Percentiles rank a stretch among this genome's conserved stretches.
Evolutionary conservation across 2,888 invertebrate species (phyloP).

Genomic region (Brachylomia viminalis): DNA sequence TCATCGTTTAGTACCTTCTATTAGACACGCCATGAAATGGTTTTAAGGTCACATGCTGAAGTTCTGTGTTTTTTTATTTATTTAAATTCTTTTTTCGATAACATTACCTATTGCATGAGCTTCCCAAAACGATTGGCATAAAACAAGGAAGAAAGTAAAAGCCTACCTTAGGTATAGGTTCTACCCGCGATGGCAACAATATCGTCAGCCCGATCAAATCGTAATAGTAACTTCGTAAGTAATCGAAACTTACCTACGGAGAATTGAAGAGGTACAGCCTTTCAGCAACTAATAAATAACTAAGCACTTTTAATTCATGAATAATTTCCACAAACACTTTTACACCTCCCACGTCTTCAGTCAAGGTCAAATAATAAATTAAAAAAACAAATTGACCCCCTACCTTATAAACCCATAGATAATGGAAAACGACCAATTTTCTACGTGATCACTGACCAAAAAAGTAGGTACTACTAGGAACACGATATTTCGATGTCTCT

Average conservation of each 20-base stretch:
- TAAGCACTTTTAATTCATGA: slow-evolving; percentile 16
- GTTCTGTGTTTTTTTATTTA: not conserved
- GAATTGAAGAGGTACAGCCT: not conserved
- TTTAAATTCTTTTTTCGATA: not conserved
- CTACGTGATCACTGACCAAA: slow-evolving; percentile 82
- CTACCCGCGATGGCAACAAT: not conserved
- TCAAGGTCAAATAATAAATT: slow-evolving; percentile 81
- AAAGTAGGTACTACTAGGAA: not conserved
- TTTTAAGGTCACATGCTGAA: slow-evolving; percentile 36
- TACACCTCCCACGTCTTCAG: slow-evolving; percentile 52
- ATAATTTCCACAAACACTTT: slow-evolving; percentile 51
- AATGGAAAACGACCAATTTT: slow-evolving; percentile 84
- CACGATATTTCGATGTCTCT: too few relatives aligned
- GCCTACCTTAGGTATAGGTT: too few relatives aligned
- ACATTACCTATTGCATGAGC: not conserved
- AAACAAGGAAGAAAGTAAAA: too few relatives aligned
- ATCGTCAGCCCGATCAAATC: not conserved
- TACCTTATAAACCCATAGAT: slow-evolving; percentile 78
- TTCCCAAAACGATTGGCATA: not conserved
- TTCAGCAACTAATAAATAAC: not conserved
- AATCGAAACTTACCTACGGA: slow-evolving; percentile 20
- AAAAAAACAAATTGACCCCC: slow-evolving; percentile 72
- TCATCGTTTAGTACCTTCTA: slow-evolving; percentile 29
- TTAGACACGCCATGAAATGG: slow-evolving; percentile 43
- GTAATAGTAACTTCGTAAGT: not conserved